These are phyloP conservation scores for Glaucopsyche alexis DNA, from an alignment of 2,888 invertebrate species.

Conservation along the genomic window DNA sequence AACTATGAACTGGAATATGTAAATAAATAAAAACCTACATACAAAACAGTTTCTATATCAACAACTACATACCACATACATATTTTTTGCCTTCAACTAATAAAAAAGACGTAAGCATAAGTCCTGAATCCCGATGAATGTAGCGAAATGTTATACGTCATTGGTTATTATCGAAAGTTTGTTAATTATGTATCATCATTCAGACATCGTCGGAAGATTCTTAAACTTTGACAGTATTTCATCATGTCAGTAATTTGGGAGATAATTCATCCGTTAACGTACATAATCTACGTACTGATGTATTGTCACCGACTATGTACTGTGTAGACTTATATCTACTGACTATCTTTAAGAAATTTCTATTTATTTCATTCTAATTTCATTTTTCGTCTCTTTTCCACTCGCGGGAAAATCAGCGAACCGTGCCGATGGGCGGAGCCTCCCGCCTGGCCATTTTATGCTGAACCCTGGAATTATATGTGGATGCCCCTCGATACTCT, in stretches of 20 bases:
- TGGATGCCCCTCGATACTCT: constrained; percentile 46
- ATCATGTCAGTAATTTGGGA: constrained; percentile 63
- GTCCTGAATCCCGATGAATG: not conserved
- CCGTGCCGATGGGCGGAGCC: constrained; percentile 74
- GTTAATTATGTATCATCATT: not conserved
- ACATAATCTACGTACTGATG: constrained; percentile 76
- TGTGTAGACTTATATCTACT: constrained; percentile 64
- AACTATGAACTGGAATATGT: too few relatives aligned
- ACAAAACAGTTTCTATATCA: too few relatives aligned
- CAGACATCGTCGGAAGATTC: not conserved
- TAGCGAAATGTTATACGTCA: not conserved
- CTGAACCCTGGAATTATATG: constrained; percentile 59
- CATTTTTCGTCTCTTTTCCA: constrained; percentile 53
- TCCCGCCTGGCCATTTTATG: constrained; percentile 49
- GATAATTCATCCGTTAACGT: constrained; percentile 50
- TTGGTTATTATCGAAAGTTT: constrained; percentile 7
- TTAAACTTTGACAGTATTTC: constrained; percentile 64
- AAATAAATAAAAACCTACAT: too few relatives aligned
- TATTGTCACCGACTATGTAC: constrained; percentile 69
- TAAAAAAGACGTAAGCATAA: not conserved
- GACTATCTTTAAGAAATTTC: constrained; percentile 76
- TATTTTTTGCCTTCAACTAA: not conserved
- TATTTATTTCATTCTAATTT: constrained; percentile 61
- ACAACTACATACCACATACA: too few relatives aligned
- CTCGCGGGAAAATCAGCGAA: constrained; percentile 58